phyloP scores from a whole-genome alignment of 2,113 vertebrate species.

The Polypterus bichir region DNA sequence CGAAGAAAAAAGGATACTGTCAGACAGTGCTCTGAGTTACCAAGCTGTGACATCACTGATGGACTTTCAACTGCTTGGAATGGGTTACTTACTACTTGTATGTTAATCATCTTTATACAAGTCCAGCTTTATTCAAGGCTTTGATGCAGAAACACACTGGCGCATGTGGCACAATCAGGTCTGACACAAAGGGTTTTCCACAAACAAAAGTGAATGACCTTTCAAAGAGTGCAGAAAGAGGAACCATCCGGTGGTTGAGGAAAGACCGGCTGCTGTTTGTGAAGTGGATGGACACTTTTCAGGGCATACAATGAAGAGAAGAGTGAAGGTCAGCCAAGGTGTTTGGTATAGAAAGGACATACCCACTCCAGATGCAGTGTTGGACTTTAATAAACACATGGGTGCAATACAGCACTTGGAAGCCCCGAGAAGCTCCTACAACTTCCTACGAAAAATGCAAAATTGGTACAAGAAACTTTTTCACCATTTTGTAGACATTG shows the following conservation, averaged over 20 bases:
- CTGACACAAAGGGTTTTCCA: not conserved
- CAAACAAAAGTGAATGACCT: not conserved
- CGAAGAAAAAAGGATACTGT: not conserved
- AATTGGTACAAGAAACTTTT: conserved; percentile 18
- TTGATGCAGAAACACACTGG: not conserved
- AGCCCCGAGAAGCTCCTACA: conserved; percentile 9
- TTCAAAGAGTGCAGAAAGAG: not conserved
- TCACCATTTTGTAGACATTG: conserved; percentile 16
- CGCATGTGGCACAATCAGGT: conserved; percentile 9
- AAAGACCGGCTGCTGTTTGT: conserved; percentile 8
- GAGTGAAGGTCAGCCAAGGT: no score
- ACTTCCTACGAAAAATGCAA: conserved; percentile 9
- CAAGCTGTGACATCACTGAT: conserved; percentile 10
- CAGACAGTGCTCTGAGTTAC: conserved; percentile 4
- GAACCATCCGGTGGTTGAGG: not conserved
- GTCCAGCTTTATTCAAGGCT: conserved; percentile 2
- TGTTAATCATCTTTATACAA: conserved; percentile 11
- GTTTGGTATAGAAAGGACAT: no score
- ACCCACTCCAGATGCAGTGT: no score
- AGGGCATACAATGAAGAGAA: not conserved
- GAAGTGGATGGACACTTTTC: conserved; percentile 13
- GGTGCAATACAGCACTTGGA: conserved; percentile 3
- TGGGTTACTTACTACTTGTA: conserved; percentile 16
- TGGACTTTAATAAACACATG: no score
- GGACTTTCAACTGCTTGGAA: conserved; percentile 1